Conservation (phyloP, 1,140 invertebrate species). For the Pachypeltis micranthus region DNA sequence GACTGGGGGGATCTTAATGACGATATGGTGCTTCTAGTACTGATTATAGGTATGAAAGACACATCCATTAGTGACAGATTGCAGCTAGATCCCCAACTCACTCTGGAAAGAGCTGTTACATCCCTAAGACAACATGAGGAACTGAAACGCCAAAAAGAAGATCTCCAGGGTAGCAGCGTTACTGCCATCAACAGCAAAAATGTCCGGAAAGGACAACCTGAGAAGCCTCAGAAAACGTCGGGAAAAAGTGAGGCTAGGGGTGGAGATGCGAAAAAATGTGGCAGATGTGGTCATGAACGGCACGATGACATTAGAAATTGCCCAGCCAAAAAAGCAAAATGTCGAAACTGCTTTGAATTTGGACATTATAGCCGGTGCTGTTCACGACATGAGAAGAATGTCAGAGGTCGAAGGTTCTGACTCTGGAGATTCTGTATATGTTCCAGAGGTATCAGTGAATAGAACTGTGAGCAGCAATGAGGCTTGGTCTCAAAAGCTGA, state of each 20-base stretch:
- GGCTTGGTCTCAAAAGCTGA: too few relatives aligned
- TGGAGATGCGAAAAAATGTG: not conserved
- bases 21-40: not conserved
- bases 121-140: not conserved
- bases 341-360: not conserved
- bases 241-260: not conserved
- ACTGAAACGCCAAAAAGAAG: not conserved
- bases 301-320: not conserved
- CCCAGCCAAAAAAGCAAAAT: not conserved
- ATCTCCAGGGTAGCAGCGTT: not conserved
- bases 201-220: not conserved
- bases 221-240: not conserved
- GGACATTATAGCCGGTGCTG: not conserved
- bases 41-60: not conserved
- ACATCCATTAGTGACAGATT: not conserved
- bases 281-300: not conserved
- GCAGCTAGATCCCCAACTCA: not conserved
- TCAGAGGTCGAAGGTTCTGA: too few relatives aligned
- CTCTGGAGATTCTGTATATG: too few relatives aligned
- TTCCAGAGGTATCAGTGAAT: too few relatives aligned
- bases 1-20: not conserved
- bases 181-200: not conserved
- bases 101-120: not conserved
- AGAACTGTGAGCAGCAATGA: too few relatives aligned
- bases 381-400: not conserved